These are phyloP conservation scores for Notothenia rossii DNA, from an alignment of 2,113 vertebrate genomes.

Conservation along the genomic window DNA sequence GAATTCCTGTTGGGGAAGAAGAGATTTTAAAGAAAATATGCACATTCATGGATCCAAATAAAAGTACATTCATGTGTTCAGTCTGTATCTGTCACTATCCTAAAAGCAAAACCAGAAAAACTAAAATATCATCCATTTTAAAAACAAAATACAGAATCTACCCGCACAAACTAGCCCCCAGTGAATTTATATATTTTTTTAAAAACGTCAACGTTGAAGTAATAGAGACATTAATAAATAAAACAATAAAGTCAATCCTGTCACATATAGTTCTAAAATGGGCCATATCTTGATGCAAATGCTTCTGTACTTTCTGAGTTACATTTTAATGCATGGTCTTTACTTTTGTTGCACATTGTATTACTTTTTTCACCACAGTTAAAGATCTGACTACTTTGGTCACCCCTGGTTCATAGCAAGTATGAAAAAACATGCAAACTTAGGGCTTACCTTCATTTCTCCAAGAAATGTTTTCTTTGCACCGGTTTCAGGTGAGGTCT, in stretches of 20 bases:
- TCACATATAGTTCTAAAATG: too few relatives aligned
- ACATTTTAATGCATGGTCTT: too few relatives aligned
- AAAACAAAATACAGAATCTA: not conserved
- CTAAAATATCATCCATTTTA: not conserved
- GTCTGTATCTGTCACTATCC: not conserved
- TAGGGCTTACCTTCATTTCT: constrained; percentile 12
- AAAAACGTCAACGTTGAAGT: too few relatives aligned
- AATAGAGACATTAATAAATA: too few relatives aligned
- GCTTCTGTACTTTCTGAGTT: too few relatives aligned
- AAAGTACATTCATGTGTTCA: not conserved
- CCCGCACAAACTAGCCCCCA: too few relatives aligned
- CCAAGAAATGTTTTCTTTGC: not conserved
- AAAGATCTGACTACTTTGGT: too few relatives aligned
- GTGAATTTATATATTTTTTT: too few relatives aligned
- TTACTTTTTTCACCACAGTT: too few relatives aligned
- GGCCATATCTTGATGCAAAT: too few relatives aligned
- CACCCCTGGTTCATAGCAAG: not conserved
- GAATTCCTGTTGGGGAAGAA: constrained; percentile 23
- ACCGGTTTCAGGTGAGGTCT: rapidly evolving
- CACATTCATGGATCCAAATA: not conserved
- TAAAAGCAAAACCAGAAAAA: not conserved
- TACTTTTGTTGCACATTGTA: too few relatives aligned
- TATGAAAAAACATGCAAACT: not conserved
- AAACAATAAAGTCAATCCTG: not conserved
- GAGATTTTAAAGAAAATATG: not conserved